These are phyloP conservation scores for Rattus norvegicus DNA, from an alignment of 2,113 vertebrate genomes.

Conservation along the genomic window GRCr8 NC_086026.1:123785501-123786000, in stretches of 20 bases:
- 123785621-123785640: too few relatives aligned
- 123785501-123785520: too few relatives aligned
- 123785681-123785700: not conserved
- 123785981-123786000: not conserved
- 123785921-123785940: not conserved
- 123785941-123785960: not conserved
- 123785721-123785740: not conserved
- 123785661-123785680: not conserved
- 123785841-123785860: too few relatives aligned
- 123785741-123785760: not conserved
- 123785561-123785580: not conserved
- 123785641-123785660: too few relatives aligned
- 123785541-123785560: not conserved
- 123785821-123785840: not conserved
- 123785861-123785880: not conserved
- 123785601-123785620: too few relatives aligned
- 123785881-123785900: not conserved
- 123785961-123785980: not conserved
- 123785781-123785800: not conserved
- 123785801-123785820: not conserved
- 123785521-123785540: too few relatives aligned
- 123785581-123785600: not conserved
- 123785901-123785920: not conserved
- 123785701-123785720: accelerated
- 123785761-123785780: not conserved